phyloP scores from a whole-genome alignment of 2,113 vertebrate genomes.

The Fulica atra region DNA sequence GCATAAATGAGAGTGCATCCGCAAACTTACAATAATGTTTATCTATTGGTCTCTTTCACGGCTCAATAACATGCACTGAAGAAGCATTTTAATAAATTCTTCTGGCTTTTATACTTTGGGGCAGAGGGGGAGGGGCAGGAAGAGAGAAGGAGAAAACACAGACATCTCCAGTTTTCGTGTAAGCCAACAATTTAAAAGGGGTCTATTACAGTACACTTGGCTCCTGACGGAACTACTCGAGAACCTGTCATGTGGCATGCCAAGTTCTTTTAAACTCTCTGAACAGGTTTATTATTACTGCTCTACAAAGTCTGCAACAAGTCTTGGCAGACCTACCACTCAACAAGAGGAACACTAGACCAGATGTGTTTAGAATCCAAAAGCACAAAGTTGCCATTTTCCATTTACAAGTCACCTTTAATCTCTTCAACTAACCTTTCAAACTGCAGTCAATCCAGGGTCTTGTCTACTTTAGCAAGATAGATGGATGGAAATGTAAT shows the following conservation, averaged over 20 bases:
- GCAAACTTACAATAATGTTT: slow-evolving; percentile 39
- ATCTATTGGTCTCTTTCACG: slow-evolving; percentile 9
- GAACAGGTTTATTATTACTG: slow-evolving; percentile 65
- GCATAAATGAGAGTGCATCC: slow-evolving; percentile 16
- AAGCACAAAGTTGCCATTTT: slow-evolving; percentile 42
- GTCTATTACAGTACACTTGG: slow-evolving; percentile 64
- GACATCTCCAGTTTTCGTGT: neutral
- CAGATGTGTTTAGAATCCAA: slow-evolving; percentile 58
- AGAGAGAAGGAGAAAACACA: slow-evolving; percentile 36
- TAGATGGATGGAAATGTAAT: neutral
- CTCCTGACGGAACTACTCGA: slow-evolving; percentile 37
- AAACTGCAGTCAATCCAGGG: neutral
- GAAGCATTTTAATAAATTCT: slow-evolving; percentile 35
- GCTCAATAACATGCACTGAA: slow-evolving; percentile 7
- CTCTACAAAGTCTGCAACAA: slow-evolving; percentile 47
- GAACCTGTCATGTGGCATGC: slow-evolving; percentile 54
- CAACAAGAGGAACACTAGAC: slow-evolving; percentile 43
- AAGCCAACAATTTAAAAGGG: slow-evolving; percentile 56
- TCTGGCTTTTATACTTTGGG: slow-evolving; percentile 25
- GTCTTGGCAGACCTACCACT: slow-evolving; percentile 55
- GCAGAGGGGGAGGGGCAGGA: neutral
- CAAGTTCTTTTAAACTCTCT: slow-evolving; percentile 58
- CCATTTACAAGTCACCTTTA: slow-evolving; percentile 56
- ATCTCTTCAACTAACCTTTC: slow-evolving; percentile 43
- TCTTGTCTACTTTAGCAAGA: neutral